Evolutionary conservation across 2,888 invertebrate species (phyloP), one percentile per base, ranked within the genome.

Genomic region (Phyllotreta cruciferae): DNA sequence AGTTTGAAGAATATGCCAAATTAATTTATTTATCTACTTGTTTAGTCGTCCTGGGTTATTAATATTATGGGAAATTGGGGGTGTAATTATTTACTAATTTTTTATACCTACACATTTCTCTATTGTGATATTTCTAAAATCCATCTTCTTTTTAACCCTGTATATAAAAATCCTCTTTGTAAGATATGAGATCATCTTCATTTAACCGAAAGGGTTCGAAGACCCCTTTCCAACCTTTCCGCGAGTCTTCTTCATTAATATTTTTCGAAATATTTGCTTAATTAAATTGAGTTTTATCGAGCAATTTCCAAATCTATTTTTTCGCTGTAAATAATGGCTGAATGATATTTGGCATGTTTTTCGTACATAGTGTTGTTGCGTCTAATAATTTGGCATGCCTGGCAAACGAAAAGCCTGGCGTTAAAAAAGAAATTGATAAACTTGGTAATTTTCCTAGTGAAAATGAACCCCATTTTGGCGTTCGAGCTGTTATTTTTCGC

Each of bases 401-500:
- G 44, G 56, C 38, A 36, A 39, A 49, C 42, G 39, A 34, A 50
- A 41, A 37, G 38, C 24, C 24, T 24, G 53, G 61, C 44, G 64
- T 47, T 55, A 37, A 50, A 55, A 61, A 52, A n/a, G n/a, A 68
- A 34, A 69, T 57, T 63, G 24, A 24, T 24, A 24, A 24, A 66
- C 53, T 24, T 66, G 63, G 41, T 50, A 14, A 71, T 80, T 77
- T 80, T 78, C 79, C 69, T 88, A 92, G 92, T 90, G 85, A 85
- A 87, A 84, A 92, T 94, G 88, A 90, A 90, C 82, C 92, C 94
- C 77, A 83, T 93, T 84, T 90, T 94, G 83, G 96, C 96, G 75
- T 92, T 98, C 85, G 98, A 98, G 87, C 91, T 95, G 86, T 89
- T 98, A 78, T 98, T 98, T 88, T 97, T 96, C 87, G 95, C 96